Conservation (phyloP, 2,888 invertebrate species). For the Heliconius ismenius region DNA sequence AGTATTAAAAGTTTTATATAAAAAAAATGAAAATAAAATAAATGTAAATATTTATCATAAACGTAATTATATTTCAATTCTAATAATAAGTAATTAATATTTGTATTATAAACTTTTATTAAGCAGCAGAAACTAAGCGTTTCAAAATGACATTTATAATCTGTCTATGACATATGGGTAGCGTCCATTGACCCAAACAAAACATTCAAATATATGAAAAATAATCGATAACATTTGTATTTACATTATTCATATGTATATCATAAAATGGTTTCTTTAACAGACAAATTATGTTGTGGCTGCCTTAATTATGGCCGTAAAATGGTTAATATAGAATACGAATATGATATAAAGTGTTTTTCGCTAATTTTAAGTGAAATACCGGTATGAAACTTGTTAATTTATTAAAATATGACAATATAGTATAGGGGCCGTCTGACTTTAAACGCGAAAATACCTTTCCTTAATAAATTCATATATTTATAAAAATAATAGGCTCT, state of each 20-base stretch:
- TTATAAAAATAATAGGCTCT: background rate
- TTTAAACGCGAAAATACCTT: too few species aligned
- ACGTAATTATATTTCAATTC: background rate
- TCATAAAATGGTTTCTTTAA: slow-evolving; percentile 27
- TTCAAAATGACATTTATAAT: slow-evolving; percentile 19
- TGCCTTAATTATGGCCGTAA: slow-evolving; percentile 61
- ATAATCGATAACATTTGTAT: slow-evolving; percentile 15
- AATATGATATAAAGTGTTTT: slow-evolving; percentile 56
- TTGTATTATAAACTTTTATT: background rate
- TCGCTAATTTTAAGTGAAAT: slow-evolving; percentile 60
- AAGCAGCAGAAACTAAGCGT: background rate
- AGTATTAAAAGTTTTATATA: too few species aligned
- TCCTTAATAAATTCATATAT: background rate
- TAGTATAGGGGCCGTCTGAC: background rate
- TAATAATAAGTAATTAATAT: background rate
- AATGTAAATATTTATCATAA: background rate
- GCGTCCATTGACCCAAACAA: slow-evolving; percentile 25
- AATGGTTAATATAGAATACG: slow-evolving; percentile 55
- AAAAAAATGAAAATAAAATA: too few species aligned
- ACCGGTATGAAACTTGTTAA: slow-evolving; percentile 51
- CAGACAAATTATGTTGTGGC: slow-evolving; percentile 53
- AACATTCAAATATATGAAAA: background rate
- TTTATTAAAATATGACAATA: background rate
- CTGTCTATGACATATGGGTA: slow-evolving; percentile 16
- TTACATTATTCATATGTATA: slow-evolving; percentile 1